phyloP scores from a whole-genome alignment of 1,140 invertebrate genomes.

The Drosophila sturtevanti region DNA sequence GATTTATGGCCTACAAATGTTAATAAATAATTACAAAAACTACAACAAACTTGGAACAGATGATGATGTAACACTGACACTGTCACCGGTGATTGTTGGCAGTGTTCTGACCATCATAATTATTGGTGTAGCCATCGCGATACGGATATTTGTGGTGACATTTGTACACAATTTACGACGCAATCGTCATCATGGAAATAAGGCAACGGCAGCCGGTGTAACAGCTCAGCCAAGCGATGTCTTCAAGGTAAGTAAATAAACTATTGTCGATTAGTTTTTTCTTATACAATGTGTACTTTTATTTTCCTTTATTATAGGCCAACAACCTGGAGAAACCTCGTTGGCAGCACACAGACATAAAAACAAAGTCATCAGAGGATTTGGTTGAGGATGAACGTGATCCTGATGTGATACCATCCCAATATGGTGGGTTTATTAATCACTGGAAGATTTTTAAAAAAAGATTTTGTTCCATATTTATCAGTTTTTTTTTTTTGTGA shows the following conservation, averaged over 20 bases:
- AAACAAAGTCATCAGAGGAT: constrained; percentile 81
- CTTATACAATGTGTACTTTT: not conserved
- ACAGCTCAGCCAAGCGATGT: constrained; percentile 69
- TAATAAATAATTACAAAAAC: constrained; percentile 71
- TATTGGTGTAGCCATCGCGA: constrained; percentile 78
- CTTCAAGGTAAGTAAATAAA: constrained; percentile 66
- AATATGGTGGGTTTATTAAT: constrained; percentile 85
- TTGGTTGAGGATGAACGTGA: constrained; percentile 86
- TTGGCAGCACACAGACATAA: constrained; percentile 82
- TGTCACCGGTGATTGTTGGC: constrained; percentile 81
- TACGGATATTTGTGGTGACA: constrained; percentile 79
- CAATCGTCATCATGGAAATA: constrained; percentile 78
- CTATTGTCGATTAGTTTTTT: too few species aligned
- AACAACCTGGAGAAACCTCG: constrained; percentile 74
- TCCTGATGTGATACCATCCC: constrained; percentile 89
- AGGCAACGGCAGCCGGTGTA: constrained; percentile 68
- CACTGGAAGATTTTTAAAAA: not conserved
- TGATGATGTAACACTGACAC: constrained; percentile 73
- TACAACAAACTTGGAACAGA: constrained; percentile 45
- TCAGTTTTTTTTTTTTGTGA: too few species aligned
- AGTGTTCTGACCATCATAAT: constrained; percentile 82
- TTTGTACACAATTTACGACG: constrained; percentile 77
- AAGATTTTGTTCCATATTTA: too few species aligned
- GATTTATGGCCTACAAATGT: constrained; percentile 68
- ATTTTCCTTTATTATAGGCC: constrained; percentile 12